These are phyloP conservation scores for Casuarius casuarius DNA, from an alignment of 2,113 vertebrate genomes.

Conservation along the genomic window DNA sequence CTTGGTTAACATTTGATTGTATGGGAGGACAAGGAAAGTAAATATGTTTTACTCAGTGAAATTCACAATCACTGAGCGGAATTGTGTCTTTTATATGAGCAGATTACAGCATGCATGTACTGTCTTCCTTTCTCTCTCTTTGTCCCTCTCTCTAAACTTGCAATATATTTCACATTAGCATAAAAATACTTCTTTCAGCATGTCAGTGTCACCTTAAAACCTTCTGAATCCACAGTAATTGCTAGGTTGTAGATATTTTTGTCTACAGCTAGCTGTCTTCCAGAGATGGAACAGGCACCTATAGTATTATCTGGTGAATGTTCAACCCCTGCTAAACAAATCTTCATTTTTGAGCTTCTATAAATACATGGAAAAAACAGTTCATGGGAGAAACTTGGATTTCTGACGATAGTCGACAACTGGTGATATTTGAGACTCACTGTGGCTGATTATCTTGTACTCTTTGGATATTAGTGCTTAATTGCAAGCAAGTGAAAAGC, in stretches of 20 bases:
- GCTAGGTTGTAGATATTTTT: not conserved
- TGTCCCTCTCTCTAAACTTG: not conserved
- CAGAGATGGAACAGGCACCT: not conserved
- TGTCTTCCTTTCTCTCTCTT: not conserved
- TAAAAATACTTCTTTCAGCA: not conserved
- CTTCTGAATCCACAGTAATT: not conserved
- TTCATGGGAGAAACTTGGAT: not conserved
- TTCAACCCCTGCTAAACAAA: not conserved
- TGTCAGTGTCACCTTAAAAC: not conserved
- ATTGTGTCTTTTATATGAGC: not conserved
- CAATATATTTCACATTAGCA: not conserved
- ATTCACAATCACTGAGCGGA: not conserved
- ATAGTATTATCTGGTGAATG: not conserved
- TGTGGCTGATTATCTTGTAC: conserved; percentile 46
- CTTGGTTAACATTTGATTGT: not conserved
- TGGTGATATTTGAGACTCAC: not conserved
- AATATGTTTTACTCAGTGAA: not conserved
- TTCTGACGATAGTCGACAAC: not conserved
- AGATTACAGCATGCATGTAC: not conserved
- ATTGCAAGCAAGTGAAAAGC: conserved; percentile 48
- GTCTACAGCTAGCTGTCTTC: not conserved
- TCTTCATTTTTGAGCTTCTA: not conserved
- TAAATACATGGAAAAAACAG: not conserved
- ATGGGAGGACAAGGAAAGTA: not conserved
- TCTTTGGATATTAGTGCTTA: conserved; percentile 50